A percentile compares a stretch with the other conserved stretches of the same genome.
These are phyloP conservation scores for Vanessa atalanta DNA, from an alignment of 1,140 invertebrate species.

Conservation along the genomic window DNA sequence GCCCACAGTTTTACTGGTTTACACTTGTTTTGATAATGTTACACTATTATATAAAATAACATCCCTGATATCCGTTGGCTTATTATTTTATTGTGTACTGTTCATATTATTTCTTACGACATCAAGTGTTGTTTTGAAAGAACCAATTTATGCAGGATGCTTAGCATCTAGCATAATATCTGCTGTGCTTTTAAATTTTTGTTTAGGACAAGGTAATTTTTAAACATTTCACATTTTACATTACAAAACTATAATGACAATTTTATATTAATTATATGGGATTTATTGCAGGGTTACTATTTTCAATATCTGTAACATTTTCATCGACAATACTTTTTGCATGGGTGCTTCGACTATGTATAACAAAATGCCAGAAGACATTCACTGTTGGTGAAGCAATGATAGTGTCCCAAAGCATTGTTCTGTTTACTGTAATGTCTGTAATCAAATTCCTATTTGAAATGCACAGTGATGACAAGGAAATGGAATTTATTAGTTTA, in stretches of 20 bases:
- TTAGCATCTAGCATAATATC: conserved; percentile 53
- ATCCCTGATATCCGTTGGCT: conserved; percentile 51
- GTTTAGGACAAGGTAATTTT: conserved; percentile 53
- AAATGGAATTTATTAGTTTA: conserved; percentile 51
- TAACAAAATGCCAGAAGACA: conserved; percentile 56
- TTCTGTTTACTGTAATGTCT: conserved; percentile 46
- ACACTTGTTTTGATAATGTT: conserved; percentile 52
- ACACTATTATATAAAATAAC: conserved; percentile 54
- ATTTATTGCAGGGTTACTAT: conserved; percentile 46
- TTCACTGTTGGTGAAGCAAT: conserved; percentile 72
- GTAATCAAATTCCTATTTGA: conserved; percentile 40
- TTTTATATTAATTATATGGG: neutral
- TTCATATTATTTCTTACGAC: conserved; percentile 61
- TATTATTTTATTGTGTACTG: conserved; percentile 53
- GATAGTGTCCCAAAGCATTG: conserved; percentile 53
- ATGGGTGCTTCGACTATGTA: conserved; percentile 43
- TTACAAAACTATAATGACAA: neutral
- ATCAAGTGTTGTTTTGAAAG: conserved; percentile 53
- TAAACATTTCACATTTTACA: neutral
- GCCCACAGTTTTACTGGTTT: conserved; percentile 54
- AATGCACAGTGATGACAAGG: conserved; percentile 42
- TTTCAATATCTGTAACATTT: conserved; percentile 48
- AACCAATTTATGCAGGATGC: conserved; percentile 57
- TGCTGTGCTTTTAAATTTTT: conserved; percentile 49
- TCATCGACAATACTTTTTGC: conserved; percentile 46